A percentile compares a stretch with the other conserved stretches of the same genome.
Conservation (phyloP, 1,140 invertebrate species). For the Diorhabda carinulata region DNA sequence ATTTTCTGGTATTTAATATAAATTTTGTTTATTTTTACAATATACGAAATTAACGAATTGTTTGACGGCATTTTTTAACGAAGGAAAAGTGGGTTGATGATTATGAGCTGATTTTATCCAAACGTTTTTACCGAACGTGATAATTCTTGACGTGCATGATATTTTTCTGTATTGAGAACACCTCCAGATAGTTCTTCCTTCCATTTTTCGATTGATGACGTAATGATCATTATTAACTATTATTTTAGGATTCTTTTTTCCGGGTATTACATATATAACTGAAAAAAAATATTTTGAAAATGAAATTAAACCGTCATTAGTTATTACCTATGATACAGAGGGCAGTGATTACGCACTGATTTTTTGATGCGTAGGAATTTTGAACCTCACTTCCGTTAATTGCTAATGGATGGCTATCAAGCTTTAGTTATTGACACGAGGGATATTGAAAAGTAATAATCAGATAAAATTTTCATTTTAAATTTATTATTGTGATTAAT, state of each 20-base stretch:
- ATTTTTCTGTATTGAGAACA: conserved; percentile 27
- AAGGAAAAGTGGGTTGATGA: conserved; percentile 22
- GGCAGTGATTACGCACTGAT: too few species aligned
- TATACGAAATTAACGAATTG: conserved; percentile 4
- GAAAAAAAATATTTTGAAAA: conserved; percentile 4
- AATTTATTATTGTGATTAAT: too few species aligned
- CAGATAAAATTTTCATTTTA: too few species aligned
- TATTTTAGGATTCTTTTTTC: conserved; percentile 35
- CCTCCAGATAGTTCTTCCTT: conserved; percentile 28
- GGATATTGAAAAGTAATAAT: too few species aligned
- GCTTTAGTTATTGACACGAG: too few species aligned
- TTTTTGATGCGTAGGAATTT: too few species aligned
- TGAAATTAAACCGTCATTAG: not conserved
- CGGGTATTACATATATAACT: conserved; percentile 32
- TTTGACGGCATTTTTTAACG: not conserved
- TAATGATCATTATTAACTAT: conserved; percentile 32
- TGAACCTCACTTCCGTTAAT: too few species aligned
- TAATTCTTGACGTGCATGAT: conserved; percentile 28
- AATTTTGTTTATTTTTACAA: too few species aligned
- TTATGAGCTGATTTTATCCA: conserved; percentile 28
- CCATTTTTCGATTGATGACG: conserved; percentile 21
- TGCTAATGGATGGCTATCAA: too few species aligned
- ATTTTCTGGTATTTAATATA: too few species aligned
- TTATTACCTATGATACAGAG: too few species aligned
- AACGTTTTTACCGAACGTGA: conserved; percentile 26